Conservation (phyloP, 2,797 vertebrate species). For the Ctenopoma kingsleyae region DNA sequence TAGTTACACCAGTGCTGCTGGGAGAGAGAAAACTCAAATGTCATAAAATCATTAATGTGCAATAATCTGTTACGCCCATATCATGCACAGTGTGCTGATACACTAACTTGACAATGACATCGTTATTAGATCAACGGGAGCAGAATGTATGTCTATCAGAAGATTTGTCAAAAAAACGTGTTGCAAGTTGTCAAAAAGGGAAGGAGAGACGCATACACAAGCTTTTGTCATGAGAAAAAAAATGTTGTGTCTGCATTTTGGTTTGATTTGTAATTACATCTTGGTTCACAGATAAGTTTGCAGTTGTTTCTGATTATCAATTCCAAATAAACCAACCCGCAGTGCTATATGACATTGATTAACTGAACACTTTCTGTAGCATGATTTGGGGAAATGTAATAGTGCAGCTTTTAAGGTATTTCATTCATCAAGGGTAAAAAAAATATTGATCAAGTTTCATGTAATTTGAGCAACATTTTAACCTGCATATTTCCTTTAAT, state of each 20-base stretch:
- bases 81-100: constrained; percentile 24
- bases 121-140: constrained; percentile 37
- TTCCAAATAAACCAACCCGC: constrained; percentile 29
- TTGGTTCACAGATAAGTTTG: constrained; percentile 16
- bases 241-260: too few relatives aligned
- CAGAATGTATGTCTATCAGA: too few relatives aligned
- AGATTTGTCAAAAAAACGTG: too few relatives aligned
- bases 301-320: constrained; percentile 28
- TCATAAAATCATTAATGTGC: constrained; percentile 34
- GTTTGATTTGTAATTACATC: too few relatives aligned
- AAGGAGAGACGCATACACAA: too few relatives aligned
- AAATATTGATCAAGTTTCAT: not conserved
- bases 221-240: too few relatives aligned
- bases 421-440: not conserved
- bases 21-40: constrained; percentile 24
- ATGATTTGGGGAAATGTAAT: too few relatives aligned
- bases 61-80: constrained; percentile 28
- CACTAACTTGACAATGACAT: constrained; percentile 57
- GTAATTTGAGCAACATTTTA: too few relatives aligned
- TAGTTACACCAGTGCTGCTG: constrained; percentile 32
- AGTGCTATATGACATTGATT: too few relatives aligned
- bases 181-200: too few relatives aligned
- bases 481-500: not conserved
- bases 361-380: not conserved
- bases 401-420: not conserved